These are phyloP conservation scores for Phalloptychus januarius DNA, from an alignment of 2,797 vertebrate genomes.

Conservation along the genomic window DNA sequence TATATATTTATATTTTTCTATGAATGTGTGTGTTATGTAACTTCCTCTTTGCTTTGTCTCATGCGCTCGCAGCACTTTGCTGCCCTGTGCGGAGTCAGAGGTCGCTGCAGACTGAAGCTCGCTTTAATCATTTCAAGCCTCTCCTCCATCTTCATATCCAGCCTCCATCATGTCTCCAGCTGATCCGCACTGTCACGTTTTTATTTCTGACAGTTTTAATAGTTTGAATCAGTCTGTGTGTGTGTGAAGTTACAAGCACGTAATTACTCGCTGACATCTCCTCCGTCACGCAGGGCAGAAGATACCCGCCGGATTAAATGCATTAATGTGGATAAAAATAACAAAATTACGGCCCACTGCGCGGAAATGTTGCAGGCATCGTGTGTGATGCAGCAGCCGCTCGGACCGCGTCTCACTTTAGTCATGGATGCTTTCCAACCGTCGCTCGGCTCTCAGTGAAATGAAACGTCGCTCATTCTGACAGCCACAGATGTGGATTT, in stretches of 20 bases:
- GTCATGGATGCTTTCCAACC: constrained; percentile 26
- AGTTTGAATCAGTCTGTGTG: constrained; percentile 21
- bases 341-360: constrained; percentile 37
- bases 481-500: constrained; percentile 15
- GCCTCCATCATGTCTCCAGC: constrained; percentile 21
- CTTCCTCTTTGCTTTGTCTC: constrained; percentile 55
- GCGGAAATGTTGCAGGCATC: constrained; percentile 38
- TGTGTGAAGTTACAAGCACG: not conserved
- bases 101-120: constrained; percentile 22
- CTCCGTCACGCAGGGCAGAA: constrained; percentile 31
- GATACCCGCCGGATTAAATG: constrained; percentile 40
- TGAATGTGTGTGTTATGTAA: constrained; percentile 67
- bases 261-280: constrained; percentile 34
- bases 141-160: not conserved
- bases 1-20: constrained; percentile 34
- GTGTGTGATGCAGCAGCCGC: constrained; percentile 24
- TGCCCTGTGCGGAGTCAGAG: constrained; percentile 25
- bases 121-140: constrained; percentile 42
- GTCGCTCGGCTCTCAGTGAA: constrained; percentile 23
- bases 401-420: constrained; percentile 28
- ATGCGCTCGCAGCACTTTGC: constrained; percentile 51
- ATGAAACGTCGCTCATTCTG: constrained; percentile 51
- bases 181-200: constrained; percentile 19
- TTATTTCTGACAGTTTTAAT: constrained; percentile 31
- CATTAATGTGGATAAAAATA: constrained; percentile 55